A percentile compares a stretch with the other conserved stretches of the same genome.
Evolutionary conservation across 2,888 invertebrate genomes (phyloP).

Genomic region (Stomorhina lunata): DNA sequence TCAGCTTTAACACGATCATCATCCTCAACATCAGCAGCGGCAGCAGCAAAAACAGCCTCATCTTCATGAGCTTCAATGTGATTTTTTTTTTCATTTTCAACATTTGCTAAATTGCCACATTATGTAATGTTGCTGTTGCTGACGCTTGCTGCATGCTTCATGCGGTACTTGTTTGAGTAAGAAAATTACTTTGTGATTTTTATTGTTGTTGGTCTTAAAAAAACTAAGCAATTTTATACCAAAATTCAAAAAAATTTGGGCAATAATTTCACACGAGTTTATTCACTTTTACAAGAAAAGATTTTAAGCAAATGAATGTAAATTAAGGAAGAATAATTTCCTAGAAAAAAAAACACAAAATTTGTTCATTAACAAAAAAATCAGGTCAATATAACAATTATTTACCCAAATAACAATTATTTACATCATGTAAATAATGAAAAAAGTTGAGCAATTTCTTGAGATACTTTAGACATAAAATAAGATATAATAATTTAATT

Average conservation of each 20-base stretch:
- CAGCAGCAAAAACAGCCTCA: slow-evolving; percentile 35
- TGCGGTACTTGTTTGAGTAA: slow-evolving; percentile 15
- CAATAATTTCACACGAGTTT: slow-evolving; percentile 52
- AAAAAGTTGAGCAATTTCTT: too few relatives aligned
- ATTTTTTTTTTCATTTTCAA: slow-evolving; percentile 5
- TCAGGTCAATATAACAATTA: too few relatives aligned
- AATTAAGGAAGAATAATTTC: slow-evolving; percentile 19
- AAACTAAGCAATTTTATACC: slow-evolving; percentile 10
- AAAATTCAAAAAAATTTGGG: background rate
- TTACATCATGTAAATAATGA: too few relatives aligned
- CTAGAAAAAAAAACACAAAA: too few relatives aligned
- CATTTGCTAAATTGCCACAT: slow-evolving; percentile 31
- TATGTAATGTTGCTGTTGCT: slow-evolving; percentile 40
- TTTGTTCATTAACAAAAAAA: too few relatives aligned
- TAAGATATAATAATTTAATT: too few relatives aligned
- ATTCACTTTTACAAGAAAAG: slow-evolving; percentile 3
- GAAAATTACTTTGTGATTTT: slow-evolving; percentile 42
- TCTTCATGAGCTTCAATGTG: background rate
- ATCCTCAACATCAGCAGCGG: background rate
- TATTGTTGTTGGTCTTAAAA: slow-evolving; percentile 15
- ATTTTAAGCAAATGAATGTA: too few relatives aligned
- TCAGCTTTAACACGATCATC: slow-evolving; percentile 33
- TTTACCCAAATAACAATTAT: too few relatives aligned
- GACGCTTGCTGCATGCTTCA: slow-evolving; percentile 37
- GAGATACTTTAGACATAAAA: too few relatives aligned